Base-by-base conservation (phyloP, 1,140 invertebrate genomes). In the Prorops nasuta region DNA sequence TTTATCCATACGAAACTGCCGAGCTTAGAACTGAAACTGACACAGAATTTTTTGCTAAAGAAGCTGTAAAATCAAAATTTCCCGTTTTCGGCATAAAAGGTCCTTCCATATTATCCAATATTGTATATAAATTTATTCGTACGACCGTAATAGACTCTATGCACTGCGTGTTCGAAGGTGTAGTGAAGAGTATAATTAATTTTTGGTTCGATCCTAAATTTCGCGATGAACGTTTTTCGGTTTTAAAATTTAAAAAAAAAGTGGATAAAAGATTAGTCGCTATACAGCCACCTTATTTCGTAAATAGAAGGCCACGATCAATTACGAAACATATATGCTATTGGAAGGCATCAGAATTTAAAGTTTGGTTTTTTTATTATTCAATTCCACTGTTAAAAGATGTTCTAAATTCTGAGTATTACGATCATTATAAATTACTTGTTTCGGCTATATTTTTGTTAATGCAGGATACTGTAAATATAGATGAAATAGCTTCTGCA, bases 151-250 rank as follows among this genome's bases (percentile, higher is more conserved):
- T 43, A 14, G 47, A 49, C 20, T 8, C 3, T 9, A 42, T 49
- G 47, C 47, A 49, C 28, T 42, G 47, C 42, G 17, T 49, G 8
- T 49, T 15, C 18, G 19, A 32, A 42, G 39, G 47, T 6, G 15
- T 49, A 6, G 17, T n/a, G 10, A 49, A 49, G 16, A 2, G 36
- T 9, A 20, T 42, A 17, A 14, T 49, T 10, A 4, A 16, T 2
- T 43, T 49, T 2, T 43, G 39, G 39, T 49, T 49, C 35, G 43
- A 35, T 36, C 12, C 31, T 7, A 28, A 7, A 12, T 28, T 7
- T 12, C 6, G 6, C 24, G 12, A 28, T 28, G 24, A 28, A 12
- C 24, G 12, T 28, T 28, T 6, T 6, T 28, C 24, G 12, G 6
- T 28, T 7, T 12, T 6, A 7, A 12, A 6, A 28, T 7, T 6